Evolutionary conservation across 2,888 invertebrate genomes (phyloP), one percentile per base, ranked within the genome.

Genomic region (Diloba caeruleocephala): DNA sequence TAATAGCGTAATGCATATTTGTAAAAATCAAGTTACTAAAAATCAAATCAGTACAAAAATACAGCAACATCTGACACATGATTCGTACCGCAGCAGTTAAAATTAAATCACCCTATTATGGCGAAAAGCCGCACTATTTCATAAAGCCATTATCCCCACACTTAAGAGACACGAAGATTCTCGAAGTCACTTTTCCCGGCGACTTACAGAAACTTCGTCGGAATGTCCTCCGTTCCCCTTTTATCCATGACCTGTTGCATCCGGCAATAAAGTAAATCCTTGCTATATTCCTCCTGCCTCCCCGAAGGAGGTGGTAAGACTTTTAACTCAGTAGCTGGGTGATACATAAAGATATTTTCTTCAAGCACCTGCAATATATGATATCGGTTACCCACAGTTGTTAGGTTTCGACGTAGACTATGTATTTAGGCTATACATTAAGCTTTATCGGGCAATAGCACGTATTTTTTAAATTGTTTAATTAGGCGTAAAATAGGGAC

Each of bases 231-330:
- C 48, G 68, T 74, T 45, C 70, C 68, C 81, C 77, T 76, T 74
- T 80, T 74, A 78, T 75, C 74, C 78, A 57, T 76, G 87, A 92
- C 92, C 88, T 92, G 92, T 92, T 92, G 92, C 92, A 83, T 88
- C 83, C 86, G 84, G 88, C 89, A 81, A 85, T 91, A 88, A 92
- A 91, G 84, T 88, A 86, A 91, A 92, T 89, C 92, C 85, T 54
- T 44, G 61, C 69, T 57, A 76, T 76, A 75, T 78, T 75, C 65
- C 74, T 60, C 71, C 64, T 46, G 34, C 56, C 68, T 73, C 39
- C 72, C 70, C 74, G 68, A 56, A 68, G 68, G 62, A 50, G 57
- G 60, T 72, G 56, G 52, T 58, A 59, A 69, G 65, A 61, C 41
- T 39, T 39, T 50, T 55, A 68, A 61, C 62, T 61, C 14, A 36